Evolutionary conservation across 2,888 invertebrate genomes (phyloP).

Genomic region (Drosophila mimica): DNA sequence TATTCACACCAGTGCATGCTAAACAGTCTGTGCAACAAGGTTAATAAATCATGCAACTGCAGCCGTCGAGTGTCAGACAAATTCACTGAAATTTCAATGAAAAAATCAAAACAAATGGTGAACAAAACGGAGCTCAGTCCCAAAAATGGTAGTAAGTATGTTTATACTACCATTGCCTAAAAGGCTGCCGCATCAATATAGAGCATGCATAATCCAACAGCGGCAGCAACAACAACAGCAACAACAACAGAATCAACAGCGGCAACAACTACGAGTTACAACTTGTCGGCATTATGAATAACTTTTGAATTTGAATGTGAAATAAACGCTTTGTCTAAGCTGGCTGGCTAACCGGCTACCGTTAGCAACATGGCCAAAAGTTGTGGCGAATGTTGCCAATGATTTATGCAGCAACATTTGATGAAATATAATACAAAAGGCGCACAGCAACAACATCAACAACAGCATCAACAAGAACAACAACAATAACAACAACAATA

Average conservation of each 20-base stretch:
- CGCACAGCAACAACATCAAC: conserved; percentile 50
- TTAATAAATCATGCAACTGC: conserved; percentile 73
- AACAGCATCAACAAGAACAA: conserved; percentile 29
- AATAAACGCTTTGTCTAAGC: conserved; percentile 78
- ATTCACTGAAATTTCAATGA: conserved; percentile 72
- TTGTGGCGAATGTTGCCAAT: conserved; percentile 62
- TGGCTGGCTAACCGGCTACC: conserved; percentile 60
- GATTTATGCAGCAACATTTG: conserved; percentile 79
- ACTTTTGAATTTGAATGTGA: conserved; percentile 79
- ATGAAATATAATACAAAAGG: conserved; percentile 79
- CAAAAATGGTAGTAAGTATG: conserved; percentile 46
- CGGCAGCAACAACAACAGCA: conserved; percentile 33
- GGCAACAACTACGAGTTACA: conserved; percentile 33
- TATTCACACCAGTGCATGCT: conserved; percentile 72
- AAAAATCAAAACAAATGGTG: conserved; percentile 69
- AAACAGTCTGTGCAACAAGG: conserved; percentile 65
- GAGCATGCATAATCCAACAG: conserved; percentile 59
- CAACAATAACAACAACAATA: conserved; percentile 26
- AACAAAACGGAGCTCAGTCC: conserved; percentile 53
- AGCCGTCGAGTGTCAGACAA: conserved; percentile 69
- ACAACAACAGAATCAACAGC: conserved; percentile 15
- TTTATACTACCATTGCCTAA: conserved; percentile 44
- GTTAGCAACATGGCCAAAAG: conserved; percentile 66
- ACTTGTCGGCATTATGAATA: conserved; percentile 77
- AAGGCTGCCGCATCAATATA: conserved; percentile 69